phyloP scores from a whole-genome alignment of 2,113 vertebrate species.

The Crotalus helleri region DNA sequence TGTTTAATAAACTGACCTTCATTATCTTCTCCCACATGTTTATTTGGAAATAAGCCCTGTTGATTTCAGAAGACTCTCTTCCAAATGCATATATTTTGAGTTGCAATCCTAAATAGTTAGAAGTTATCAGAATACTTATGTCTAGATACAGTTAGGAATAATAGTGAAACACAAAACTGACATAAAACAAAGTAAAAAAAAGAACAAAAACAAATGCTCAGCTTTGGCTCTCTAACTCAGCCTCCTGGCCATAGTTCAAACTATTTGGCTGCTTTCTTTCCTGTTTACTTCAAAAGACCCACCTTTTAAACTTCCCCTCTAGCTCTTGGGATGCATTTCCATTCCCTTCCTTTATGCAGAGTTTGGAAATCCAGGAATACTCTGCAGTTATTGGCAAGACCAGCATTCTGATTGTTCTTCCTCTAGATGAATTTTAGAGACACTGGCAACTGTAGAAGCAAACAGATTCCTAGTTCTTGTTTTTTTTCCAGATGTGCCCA shows the following conservation, averaged over 20 bases:
- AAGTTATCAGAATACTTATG: background rate
- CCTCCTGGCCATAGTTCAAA: background rate
- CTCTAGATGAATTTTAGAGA: background rate
- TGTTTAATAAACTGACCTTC: background rate
- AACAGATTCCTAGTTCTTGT: background rate
- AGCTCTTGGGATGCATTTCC: background rate
- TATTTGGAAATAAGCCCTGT: background rate
- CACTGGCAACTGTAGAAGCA: background rate
- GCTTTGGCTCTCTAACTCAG: background rate
- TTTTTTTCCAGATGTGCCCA: background rate
- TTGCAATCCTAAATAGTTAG: background rate
- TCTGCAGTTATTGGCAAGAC: background rate
- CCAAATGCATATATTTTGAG: background rate
- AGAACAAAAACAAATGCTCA: background rate
- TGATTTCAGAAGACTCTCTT: background rate
- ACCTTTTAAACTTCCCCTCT: slow-evolving; percentile 1
- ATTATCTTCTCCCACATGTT: background rate
- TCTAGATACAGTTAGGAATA: background rate
- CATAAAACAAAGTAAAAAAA: background rate
- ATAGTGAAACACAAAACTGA: background rate
- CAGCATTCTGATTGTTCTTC: background rate
- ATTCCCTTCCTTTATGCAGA: background rate
- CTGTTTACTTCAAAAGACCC: slow-evolving; percentile 1
- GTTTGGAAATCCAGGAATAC: background rate
- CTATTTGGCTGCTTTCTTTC: slow-evolving; percentile 9